These are phyloP conservation scores for Limenitis camilla DNA, from an alignment of 2,888 invertebrate species.

Conservation along the genomic window DNA sequence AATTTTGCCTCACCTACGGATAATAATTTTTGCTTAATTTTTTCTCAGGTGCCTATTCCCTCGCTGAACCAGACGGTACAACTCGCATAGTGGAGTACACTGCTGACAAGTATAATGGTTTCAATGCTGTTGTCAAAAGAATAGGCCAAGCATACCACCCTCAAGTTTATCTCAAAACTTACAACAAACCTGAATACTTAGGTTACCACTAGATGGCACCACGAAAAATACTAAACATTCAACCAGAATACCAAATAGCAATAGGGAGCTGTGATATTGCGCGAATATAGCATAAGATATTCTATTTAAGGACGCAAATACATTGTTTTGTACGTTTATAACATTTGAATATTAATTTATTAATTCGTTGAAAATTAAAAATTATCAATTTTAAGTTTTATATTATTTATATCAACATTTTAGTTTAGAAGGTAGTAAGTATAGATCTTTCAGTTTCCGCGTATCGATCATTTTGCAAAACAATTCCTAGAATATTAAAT, in stretches of 20 bases:
- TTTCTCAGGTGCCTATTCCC: constrained; percentile 62
- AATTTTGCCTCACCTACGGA: neutral
- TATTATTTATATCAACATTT: neutral
- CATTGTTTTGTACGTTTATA: constrained; percentile 1
- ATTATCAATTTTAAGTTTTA: neutral
- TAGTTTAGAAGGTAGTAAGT: neutral
- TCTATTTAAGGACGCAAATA: neutral
- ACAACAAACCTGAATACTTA: constrained; percentile 44
- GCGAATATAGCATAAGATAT: constrained; percentile 1
- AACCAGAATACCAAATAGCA: constrained; percentile 38
- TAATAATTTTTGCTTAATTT: neutral
- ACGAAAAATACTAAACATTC: constrained; percentile 25
- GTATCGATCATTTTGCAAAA: too few relatives aligned
- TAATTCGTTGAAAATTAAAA: constrained; percentile 1
- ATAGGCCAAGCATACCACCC: constrained; percentile 66
- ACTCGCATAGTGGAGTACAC: constrained; percentile 70
- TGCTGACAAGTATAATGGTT: constrained; percentile 66
- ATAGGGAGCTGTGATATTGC: constrained; percentile 44
- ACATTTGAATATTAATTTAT: constrained; percentile 7
- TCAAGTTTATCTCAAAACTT: constrained; percentile 50
- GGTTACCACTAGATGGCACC: constrained; percentile 60
- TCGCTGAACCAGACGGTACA: constrained; percentile 68
- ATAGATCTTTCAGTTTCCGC: too few relatives aligned
- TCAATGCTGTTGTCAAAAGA: constrained; percentile 69
- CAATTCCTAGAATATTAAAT: too few relatives aligned